Evolutionary conservation across 2,888 invertebrate genomes (phyloP).

Genomic region (Cephus pygmeus): DNA sequence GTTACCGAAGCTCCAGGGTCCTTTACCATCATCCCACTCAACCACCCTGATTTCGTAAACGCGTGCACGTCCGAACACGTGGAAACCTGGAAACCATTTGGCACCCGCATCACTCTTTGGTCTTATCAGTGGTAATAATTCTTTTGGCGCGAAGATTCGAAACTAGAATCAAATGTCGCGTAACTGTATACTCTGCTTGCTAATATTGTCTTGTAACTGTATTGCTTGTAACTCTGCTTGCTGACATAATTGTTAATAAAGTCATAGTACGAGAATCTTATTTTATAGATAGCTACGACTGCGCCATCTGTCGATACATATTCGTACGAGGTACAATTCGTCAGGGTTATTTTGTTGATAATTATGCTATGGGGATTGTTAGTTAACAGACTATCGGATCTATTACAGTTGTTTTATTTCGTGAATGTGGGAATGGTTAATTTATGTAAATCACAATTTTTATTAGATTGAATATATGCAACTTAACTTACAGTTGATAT

Average conservation of each 20-base stretch:
- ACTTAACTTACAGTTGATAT: background rate
- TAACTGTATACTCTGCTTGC: background rate
- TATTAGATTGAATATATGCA: background rate
- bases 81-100: constrained; percentile 23
- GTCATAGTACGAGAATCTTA: constrained; percentile 16
- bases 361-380: background rate
- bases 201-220: background rate
- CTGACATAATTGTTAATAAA: constrained; percentile 3
- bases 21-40: constrained; percentile 17
- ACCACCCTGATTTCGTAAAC: constrained; percentile 9
- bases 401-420: background rate
- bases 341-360: background rate
- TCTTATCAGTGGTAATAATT: background rate
- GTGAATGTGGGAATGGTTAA: background rate
- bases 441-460: background rate
- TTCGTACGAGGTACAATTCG: background rate
- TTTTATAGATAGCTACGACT: background rate
- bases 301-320: constrained; percentile 6
- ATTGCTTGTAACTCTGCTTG: background rate
- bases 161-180: background rate
- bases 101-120: constrained; percentile 6
- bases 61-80: constrained; percentile 15
- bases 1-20: background rate
- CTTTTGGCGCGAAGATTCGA: background rate
- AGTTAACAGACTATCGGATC: background rate